Conservation (phyloP, 2,797 vertebrate genomes). For the Oreortyx pictus region DNA sequence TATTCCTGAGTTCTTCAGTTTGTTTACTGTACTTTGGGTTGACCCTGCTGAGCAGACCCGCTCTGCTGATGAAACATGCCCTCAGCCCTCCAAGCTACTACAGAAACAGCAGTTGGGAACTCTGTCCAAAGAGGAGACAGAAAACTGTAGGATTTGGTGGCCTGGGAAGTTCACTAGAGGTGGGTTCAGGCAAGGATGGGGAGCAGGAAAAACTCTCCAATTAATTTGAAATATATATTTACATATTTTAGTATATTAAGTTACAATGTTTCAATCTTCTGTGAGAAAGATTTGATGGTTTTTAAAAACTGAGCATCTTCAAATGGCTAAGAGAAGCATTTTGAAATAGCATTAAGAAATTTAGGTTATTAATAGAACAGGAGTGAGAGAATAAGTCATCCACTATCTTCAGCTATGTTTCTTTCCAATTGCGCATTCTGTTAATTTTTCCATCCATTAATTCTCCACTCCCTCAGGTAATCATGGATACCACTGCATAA, state of each 20-base stretch:
- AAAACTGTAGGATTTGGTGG: neutral
- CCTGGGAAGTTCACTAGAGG: neutral
- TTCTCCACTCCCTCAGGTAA: neutral
- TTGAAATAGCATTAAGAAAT: neutral
- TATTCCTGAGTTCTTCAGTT: neutral
- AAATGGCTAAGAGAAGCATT: neutral
- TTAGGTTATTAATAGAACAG: neutral
- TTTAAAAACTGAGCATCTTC: neutral
- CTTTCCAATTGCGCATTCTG: neutral
- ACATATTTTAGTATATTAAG: neutral
- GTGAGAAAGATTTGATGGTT: neutral
- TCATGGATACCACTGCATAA: neutral
- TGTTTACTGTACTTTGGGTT: neutral
- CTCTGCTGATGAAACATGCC: neutral
- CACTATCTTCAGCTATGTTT: fast-evolving
- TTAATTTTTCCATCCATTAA: neutral
- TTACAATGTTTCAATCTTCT: neutral
- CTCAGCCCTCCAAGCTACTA: neutral
- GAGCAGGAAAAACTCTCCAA: neutral
- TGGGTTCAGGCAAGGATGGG: neutral
- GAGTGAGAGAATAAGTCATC: neutral
- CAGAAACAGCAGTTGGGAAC: neutral
- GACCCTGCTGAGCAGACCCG: fast-evolving
- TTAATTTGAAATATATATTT: neutral
- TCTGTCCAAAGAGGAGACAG: neutral